Evolutionary conservation across 2,113 vertebrate genomes (phyloP).

Genomic region (Monarcha castaneiventris): DNA sequence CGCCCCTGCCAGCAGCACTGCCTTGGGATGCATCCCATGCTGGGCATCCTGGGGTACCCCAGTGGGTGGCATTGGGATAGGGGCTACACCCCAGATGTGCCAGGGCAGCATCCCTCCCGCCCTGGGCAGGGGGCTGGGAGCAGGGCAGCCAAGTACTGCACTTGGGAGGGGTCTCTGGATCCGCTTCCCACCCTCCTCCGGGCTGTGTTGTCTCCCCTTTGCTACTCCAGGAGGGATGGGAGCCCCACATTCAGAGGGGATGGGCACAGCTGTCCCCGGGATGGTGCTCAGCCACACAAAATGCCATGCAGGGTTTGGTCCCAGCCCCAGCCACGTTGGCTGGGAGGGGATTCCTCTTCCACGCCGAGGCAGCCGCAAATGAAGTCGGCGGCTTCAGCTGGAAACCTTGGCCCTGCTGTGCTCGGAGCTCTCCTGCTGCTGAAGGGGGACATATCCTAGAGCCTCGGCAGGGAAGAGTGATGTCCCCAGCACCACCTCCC

Average conservation of each 20-base stretch:
- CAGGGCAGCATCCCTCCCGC: not conserved
- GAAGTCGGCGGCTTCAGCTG: not conserved
- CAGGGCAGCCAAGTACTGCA: not conserved
- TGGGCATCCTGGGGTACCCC: not conserved
- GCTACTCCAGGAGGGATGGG: not conserved
- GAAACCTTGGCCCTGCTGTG: not conserved
- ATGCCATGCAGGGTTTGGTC: not conserved
- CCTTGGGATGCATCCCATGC: rapidly evolving
- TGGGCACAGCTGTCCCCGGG: not conserved
- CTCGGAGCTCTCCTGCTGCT: rapidly evolving
- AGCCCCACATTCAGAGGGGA: rapidly evolving
- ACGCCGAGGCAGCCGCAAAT: not conserved
- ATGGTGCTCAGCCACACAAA: rapidly evolving
- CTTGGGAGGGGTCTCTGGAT: not conserved
- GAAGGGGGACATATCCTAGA: not conserved
- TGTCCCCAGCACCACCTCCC: not conserved
- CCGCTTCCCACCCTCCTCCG: rapidly evolving
- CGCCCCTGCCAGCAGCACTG: not conserved
- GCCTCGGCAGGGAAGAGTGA: rapidly evolving
- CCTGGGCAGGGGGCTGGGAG: not conserved
- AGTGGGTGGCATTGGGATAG: not conserved
- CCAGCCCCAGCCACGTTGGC: not conserved
- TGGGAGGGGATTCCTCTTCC: not conserved
- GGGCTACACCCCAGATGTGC: not conserved
- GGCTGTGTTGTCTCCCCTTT: rapidly evolving